Evolutionary conservation across 1,140 invertebrate genomes (phyloP), one percentile per base, ranked within the genome.

Genomic region (Globodera ellingtonae): DNA sequence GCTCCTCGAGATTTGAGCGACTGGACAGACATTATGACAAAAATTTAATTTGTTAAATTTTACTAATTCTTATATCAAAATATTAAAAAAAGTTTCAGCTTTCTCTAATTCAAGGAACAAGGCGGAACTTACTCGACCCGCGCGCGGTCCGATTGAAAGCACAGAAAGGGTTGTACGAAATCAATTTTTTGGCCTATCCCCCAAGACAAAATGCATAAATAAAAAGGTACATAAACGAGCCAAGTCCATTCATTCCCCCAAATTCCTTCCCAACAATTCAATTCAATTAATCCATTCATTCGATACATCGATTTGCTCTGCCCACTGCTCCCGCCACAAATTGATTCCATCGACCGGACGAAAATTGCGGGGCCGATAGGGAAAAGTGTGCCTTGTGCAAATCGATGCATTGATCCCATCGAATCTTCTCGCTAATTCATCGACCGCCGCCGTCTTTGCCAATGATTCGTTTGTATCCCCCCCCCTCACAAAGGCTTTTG

Each of bases 271-370:
- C 7, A 4, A 4, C 50, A 0, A 52, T 52, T 52, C 50, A 52
- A 52, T 52, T 47, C 79, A 77, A 46, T 84, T 76, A 21, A 72
- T 50, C 50, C 50, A 52, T 52, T 52, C 50, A 4, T 13, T 52
- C 50, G 15, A 62, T 62, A 18, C 56, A 62, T 62, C 56, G 56
- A 62, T 62, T 62, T 62, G 56, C 56, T 62, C 56, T 52, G 50
- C 7, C 7, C 50, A 52, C 50, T 62, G 56, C 56, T 62, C 10
- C 10, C 18, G 56, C 56, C 56, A 13, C 56, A 18, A 62, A 62
- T 62, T 62, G 56, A 62, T 62, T 62, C 56, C 56, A 62, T 62
- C 56, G 56, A 62, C 56, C 56, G 56, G 56, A 62, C 56, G 18
- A 15, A 62, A 62, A 62, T 18, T 13, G 13, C 13, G 13, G 56